A percentile compares a stretch with the other conserved stretches of the same genome.
Evolutionary conservation across 2,888 invertebrate species (phyloP).

Genomic region (Stenurella melanura): DNA sequence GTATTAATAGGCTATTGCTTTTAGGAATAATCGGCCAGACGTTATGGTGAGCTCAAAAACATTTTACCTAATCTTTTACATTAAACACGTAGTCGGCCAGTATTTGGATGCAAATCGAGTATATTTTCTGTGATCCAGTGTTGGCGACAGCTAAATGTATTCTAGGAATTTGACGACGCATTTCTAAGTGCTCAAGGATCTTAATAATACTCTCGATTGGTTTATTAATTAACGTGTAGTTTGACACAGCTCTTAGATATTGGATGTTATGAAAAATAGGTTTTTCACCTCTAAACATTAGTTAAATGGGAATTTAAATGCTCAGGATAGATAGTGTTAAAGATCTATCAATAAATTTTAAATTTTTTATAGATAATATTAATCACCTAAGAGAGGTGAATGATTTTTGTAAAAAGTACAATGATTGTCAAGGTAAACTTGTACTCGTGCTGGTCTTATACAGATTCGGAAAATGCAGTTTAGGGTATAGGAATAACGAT

Average conservation of each 20-base stretch:
- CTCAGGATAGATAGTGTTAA: not conserved
- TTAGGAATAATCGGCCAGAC: slow-evolving; percentile 70
- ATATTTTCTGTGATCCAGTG: slow-evolving; percentile 37
- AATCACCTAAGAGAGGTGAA: not conserved
- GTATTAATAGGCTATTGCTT: slow-evolving; percentile 73
- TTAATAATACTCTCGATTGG: slow-evolving; percentile 38
- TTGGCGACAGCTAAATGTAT: slow-evolving; percentile 39
- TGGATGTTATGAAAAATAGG: not conserved
- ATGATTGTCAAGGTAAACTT: slow-evolving; percentile 15
- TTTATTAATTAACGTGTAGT: slow-evolving; percentile 44
- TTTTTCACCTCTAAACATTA: not conserved
- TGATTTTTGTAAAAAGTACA: slow-evolving; percentile 1
- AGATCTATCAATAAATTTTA: not conserved
- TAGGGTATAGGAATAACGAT: no score
- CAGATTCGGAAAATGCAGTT: no score
- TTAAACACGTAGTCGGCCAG: slow-evolving; percentile 65
- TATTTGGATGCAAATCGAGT: slow-evolving; percentile 56
- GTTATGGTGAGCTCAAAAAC: slow-evolving; percentile 68
- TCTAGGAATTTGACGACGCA: slow-evolving; percentile 46
- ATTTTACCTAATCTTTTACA: slow-evolving; percentile 71
- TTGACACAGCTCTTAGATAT: not conserved
- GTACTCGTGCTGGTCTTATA: no score
- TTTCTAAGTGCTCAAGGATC: slow-evolving; percentile 43
- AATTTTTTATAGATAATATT: not conserved
- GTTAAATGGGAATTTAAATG: slow-evolving; percentile 2